Percentiles rank a stretch among this genome's conserved stretches.
Evolutionary conservation across 2,113 vertebrate species (phyloP).

Genomic region (Podarcis raffonei): DNA sequence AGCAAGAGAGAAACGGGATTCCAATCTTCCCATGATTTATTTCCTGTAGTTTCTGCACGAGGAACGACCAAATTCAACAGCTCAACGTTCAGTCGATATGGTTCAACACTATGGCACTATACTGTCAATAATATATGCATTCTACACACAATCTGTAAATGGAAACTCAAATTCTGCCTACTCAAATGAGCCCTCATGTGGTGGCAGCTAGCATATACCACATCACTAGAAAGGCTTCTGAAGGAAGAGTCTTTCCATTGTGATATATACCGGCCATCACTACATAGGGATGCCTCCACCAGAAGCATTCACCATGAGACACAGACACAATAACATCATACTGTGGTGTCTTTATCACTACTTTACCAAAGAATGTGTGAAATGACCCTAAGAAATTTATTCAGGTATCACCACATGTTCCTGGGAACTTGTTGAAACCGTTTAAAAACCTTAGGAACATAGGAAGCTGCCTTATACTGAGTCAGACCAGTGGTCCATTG

Average conservation of each 20-base stretch:
- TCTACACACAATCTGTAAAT: not conserved
- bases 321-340: not conserved
- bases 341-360: not conserved
- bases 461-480: too few species aligned
- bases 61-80: not conserved
- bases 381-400: not conserved
- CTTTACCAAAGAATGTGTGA: not conserved
- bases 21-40: not conserved
- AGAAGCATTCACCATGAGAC: not conserved
- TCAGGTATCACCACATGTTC: not conserved
- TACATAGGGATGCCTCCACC: not conserved
- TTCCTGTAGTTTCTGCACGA: not conserved
- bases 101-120: not conserved
- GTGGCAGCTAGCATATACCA: not conserved
- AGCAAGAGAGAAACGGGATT: not conserved
- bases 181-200: slow-evolving; percentile 15
- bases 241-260: not conserved
- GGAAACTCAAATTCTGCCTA: not conserved
- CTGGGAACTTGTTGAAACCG: not conserved
- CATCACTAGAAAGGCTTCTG: not conserved
- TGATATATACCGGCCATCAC: not conserved
- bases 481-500: too few species aligned
- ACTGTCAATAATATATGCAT: not conserved
- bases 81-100: not conserved
- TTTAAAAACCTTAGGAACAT: not conserved